A percentile compares a stretch with the other conserved stretches of the same genome.
Conservation (phyloP, 2,113 vertebrate species). For the Sialia sialis region DNA sequence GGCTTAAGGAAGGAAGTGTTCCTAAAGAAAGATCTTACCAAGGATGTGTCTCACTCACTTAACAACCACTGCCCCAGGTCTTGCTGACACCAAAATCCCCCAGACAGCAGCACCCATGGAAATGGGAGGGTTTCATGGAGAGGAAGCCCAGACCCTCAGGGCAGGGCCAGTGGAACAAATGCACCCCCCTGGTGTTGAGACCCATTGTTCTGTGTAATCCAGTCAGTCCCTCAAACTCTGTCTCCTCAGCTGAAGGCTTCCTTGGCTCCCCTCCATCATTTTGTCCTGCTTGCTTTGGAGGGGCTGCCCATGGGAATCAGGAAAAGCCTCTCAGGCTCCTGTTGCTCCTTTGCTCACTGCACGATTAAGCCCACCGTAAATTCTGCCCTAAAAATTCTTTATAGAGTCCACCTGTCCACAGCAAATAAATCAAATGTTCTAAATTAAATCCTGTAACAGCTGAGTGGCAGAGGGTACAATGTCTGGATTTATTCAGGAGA, state of each 20-base stretch:
- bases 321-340: neutral
- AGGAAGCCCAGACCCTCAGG: neutral
- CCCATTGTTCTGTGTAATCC: neutral
- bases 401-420: slow-evolving; percentile 70
- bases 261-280: neutral
- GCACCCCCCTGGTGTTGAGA: neutral
- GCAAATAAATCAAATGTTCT: slow-evolving; percentile 75
- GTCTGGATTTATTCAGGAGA: slow-evolving; percentile 71
- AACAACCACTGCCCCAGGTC: neutral
- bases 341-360: slow-evolving; percentile 1
- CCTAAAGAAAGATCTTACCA: neutral
- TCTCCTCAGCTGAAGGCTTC: neutral
- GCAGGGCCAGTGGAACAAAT: neutral
- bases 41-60: neutral
- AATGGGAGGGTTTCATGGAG: rapidly evolving
- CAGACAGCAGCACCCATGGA: neutral
- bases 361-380: slow-evolving; percentile 50
- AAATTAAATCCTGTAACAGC: slow-evolving; percentile 74
- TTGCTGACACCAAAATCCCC: neutral
- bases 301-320: neutral
- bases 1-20: neutral
- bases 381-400: slow-evolving; percentile 63
- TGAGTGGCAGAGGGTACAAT: slow-evolving; percentile 51
- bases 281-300: neutral
- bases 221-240: neutral